Evolutionary conservation across 2,888 invertebrate species (phyloP).

Genomic region (Ormyrus labotus): DNA sequence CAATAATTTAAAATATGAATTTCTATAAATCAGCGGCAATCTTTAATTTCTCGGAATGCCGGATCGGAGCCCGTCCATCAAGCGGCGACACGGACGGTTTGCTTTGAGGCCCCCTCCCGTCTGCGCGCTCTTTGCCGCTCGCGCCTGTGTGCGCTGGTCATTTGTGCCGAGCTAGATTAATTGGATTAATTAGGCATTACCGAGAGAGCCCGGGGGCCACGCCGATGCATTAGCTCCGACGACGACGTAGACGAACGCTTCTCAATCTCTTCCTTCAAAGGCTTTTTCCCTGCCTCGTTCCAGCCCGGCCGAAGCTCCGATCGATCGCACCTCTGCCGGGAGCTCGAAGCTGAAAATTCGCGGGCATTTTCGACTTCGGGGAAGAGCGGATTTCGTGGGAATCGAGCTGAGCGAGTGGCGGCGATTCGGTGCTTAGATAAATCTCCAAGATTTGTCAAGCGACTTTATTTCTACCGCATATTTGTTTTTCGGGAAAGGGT

Average conservation of each 20-base stretch:
- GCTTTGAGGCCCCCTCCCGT: constrained; percentile 37
- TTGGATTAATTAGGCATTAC: constrained; percentile 76
- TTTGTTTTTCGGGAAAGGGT: constrained; percentile 16
- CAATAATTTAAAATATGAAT: constrained; percentile 76
- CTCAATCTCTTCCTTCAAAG: constrained; percentile 31
- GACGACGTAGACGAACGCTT: constrained; percentile 18
- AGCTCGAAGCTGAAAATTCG: constrained; percentile 46
- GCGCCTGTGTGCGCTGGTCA: constrained; percentile 67
- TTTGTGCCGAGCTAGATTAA: constrained; percentile 75
- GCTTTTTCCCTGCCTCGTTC: constrained; percentile 43
- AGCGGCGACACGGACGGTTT: constrained; percentile 60
- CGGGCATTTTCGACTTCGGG: constrained; percentile 46
- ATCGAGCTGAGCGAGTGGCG: constrained; percentile 26
- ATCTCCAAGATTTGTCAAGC: constrained; percentile 54
- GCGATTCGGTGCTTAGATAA: constrained; percentile 54
- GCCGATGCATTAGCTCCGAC: constrained; percentile 70
- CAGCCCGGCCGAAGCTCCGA: constrained; percentile 8
- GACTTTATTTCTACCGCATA: constrained; percentile 40
- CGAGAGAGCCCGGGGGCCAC: constrained; percentile 70
- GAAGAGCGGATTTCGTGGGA: constrained; percentile 49
- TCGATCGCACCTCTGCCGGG: constrained; percentile 28
- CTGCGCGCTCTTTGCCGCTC: constrained; percentile 20
- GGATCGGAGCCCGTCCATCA: constrained; percentile 74
- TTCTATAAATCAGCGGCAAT: constrained; percentile 75
- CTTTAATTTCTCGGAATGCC: constrained; percentile 76